Evolutionary conservation across 1,140 invertebrate genomes (phyloP), one percentile per base, ranked within the genome.

Genomic region (Cydia pomonella): DNA sequence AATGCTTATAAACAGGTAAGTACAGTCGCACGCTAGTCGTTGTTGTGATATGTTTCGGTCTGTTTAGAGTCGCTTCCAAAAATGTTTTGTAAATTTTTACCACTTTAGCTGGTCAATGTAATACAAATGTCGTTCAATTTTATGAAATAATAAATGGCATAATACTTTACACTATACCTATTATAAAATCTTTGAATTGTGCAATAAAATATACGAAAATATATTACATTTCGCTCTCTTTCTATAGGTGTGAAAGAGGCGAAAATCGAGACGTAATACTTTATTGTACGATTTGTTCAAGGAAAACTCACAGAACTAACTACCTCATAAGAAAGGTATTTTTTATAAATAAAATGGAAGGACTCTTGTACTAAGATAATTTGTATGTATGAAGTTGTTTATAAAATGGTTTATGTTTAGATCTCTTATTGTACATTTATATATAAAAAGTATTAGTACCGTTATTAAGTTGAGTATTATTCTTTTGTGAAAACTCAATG

Each of bases 21-120:
- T 86, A 87, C 88, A 88, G 90, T 92, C 90, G 90, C 90, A 92
- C 83, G 18, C 76, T 18, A 59, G n/a, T 59, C 21, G 81, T 47
- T 47, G 63, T 69, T 16, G 33, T 73, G 76, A 72, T 75, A 71
- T 75, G 23, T 76, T 72, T 47, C 53, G 33, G 64, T 77, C 73
- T 77, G 50, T 53, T 75, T 71, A 73, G 78, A 33, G 64, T 29
- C 29, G 18, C 64, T 69, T 69, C 64, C 64, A 18, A 23, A 23
- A 23, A 16, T 5, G 29, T 69, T 69, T 38, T 38, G 18, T 10
- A 59, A 53, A 53, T 18, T 53, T n/a, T 53, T 44, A 53, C 50
- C 50, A 53, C 18, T n/a, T 53, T 44, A 53, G 10, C 50, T 53
- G n/a, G 18, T 18, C 50, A 18, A 53, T 53, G 0, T 53, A n/a